A percentile compares a stretch with the other conserved stretches of the same genome.
Evolutionary conservation across 2,888 invertebrate species (phyloP).

Genomic region (Heterodera filipjevi): DNA sequence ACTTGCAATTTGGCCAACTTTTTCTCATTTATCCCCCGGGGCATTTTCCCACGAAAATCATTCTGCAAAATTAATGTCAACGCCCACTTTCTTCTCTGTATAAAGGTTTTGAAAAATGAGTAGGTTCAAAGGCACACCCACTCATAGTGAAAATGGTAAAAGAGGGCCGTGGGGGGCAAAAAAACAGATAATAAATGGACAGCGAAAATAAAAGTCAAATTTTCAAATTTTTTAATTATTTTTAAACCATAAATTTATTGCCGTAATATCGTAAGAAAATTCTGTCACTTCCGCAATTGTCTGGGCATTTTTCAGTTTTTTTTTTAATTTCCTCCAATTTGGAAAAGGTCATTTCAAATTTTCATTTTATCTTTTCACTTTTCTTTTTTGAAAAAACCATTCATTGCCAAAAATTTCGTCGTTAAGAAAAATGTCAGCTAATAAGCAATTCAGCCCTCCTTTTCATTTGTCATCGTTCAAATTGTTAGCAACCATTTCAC

Average conservation of each 20-base stretch:
- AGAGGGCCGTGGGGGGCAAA: too few species aligned
- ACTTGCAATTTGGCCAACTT: background rate
- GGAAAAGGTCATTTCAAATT: background rate
- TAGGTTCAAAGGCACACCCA: background rate
- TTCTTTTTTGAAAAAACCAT: background rate
- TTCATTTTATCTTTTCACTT: background rate
- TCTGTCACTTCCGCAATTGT: too few species aligned
- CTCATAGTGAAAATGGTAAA: too few species aligned
- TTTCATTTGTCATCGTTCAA: background rate
- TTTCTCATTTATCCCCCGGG: conserved; percentile 2
- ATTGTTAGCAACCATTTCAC: background rate
- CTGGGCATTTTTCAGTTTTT: too few species aligned
- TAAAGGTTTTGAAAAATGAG: background rate
- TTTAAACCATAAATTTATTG: too few species aligned
- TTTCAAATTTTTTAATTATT: too few species aligned
- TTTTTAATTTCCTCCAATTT: background rate
- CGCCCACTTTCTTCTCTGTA: background rate
- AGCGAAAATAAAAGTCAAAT: too few species aligned
- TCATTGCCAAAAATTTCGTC: background rate
- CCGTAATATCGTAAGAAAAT: too few species aligned
- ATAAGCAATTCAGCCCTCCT: background rate
- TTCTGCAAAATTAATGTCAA: background rate
- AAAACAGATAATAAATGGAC: too few species aligned
- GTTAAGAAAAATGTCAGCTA: conserved; percentile 4
- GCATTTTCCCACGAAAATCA: background rate